Conservation (phyloP, 2,113 vertebrate genomes). For the Semnornis frantzii region DNA sequence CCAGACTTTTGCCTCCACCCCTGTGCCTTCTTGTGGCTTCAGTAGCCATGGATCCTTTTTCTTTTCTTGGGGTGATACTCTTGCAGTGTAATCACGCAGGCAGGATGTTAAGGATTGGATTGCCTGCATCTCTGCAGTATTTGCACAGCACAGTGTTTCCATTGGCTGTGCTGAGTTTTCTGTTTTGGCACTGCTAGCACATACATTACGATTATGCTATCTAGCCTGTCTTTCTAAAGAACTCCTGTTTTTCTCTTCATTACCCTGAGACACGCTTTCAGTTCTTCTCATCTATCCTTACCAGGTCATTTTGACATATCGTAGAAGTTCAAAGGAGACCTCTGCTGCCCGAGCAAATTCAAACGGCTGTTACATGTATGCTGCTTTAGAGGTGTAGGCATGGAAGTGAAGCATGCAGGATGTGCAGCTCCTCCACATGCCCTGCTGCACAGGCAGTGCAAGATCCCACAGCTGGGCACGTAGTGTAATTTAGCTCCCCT, state of each 20-base stretch:
- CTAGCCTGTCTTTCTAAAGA: background rate
- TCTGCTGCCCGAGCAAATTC: background rate
- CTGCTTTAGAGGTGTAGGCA: background rate
- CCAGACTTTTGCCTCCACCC: background rate
- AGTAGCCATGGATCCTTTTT: rapidly evolving
- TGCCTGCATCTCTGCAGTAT: background rate
- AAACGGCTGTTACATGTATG: background rate
- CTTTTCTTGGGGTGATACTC: background rate
- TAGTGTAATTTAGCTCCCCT: background rate
- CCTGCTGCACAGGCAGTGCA: background rate
- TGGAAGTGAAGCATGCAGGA: background rate
- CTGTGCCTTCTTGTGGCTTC: background rate
- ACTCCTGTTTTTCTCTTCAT: background rate
- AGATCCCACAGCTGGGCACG: background rate
- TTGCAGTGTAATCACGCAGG: background rate
- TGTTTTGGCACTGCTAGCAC: background rate
- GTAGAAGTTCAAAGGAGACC: background rate
- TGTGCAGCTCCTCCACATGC: background rate
- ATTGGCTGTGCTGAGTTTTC: background rate
- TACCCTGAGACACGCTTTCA: background rate
- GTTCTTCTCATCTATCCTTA: background rate
- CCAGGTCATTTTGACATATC: background rate
- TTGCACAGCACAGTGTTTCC: background rate
- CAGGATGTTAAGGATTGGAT: background rate
- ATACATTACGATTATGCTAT: background rate